Evolutionary conservation across 2,888 invertebrate genomes (phyloP).

Genomic region (Selenia dentaria): DNA sequence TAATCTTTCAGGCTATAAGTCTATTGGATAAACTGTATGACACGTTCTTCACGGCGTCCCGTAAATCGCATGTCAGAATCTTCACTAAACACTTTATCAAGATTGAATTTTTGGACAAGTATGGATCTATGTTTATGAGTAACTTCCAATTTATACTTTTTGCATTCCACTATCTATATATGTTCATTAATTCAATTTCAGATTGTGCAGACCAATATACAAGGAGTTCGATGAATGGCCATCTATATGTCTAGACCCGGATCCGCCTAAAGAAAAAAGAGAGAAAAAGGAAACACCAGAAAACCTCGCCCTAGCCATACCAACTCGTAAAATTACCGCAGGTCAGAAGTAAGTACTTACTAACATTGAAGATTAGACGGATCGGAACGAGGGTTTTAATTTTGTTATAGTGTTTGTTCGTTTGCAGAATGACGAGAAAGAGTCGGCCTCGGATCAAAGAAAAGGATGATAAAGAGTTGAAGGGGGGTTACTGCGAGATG

Average conservation of each 20-base stretch:
- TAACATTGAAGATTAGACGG: background rate
- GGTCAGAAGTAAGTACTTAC: conserved; percentile 62
- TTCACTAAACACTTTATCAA: conserved; percentile 89
- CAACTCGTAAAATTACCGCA: conserved; percentile 41
- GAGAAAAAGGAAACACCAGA: conserved; percentile 58
- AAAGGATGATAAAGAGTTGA: conserved; percentile 66
- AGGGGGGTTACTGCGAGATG: conserved; percentile 91
- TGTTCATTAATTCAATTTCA: conserved; percentile 47
- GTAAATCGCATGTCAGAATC: conserved; percentile 84
- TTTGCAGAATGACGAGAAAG: conserved; percentile 84
- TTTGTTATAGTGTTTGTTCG: conserved; percentile 23
- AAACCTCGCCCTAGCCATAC: conserved; percentile 46
- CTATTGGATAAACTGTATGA: conserved; percentile 88
- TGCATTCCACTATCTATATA: conserved; percentile 14
- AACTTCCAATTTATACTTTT: conserved; percentile 30
- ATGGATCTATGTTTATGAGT: conserved; percentile 48
- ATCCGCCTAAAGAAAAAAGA: conserved; percentile 65
- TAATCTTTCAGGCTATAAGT: conserved; percentile 84
- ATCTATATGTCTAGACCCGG: conserved; percentile 73
- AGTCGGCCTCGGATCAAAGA: conserved; percentile 75
- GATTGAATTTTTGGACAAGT: conserved; percentile 89
- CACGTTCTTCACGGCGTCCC: conserved; percentile 78
- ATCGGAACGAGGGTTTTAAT: conserved; percentile 21
- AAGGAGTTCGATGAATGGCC: conserved; percentile 88
- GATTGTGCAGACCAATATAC: conserved; percentile 86